These are phyloP conservation scores for Bungarus multicinctus DNA, from an alignment of 2,113 vertebrate genomes.

Conservation along the genomic window DNA sequence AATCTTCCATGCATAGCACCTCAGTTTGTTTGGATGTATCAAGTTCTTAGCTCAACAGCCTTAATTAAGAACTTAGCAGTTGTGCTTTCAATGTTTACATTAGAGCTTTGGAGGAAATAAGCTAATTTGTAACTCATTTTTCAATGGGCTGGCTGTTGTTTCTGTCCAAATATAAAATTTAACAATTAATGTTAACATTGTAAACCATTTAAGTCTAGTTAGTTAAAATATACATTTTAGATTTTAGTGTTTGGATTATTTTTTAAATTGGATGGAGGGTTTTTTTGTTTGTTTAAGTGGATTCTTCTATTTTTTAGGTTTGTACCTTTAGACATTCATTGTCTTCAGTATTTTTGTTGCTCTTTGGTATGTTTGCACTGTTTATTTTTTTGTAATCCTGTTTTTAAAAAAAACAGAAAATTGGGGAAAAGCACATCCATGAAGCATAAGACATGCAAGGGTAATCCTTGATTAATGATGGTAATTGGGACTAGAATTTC, in stretches of 20 bases:
- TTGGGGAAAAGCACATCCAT: not conserved
- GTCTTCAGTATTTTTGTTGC: not conserved
- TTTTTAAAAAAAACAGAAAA: not conserved
- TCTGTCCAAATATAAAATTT: not conserved
- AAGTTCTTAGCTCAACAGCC: not conserved
- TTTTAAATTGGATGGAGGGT: not conserved
- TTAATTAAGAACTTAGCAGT: not conserved
- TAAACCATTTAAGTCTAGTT: not conserved
- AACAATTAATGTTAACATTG: not conserved
- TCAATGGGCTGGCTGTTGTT: not conserved
- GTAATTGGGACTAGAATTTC: not conserved
- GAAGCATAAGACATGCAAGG: not conserved
- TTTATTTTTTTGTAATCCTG: not conserved
- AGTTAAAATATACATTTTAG: not conserved
- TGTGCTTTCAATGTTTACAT: not conserved
- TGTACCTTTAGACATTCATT: not conserved
- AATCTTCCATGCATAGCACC: not conserved
- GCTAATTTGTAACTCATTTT: not conserved
- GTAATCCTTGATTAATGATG: not conserved
- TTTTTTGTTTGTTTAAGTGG: not conserved
- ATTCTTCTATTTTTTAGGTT: not conserved
- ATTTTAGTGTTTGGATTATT: not conserved
- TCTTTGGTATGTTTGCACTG: not conserved
- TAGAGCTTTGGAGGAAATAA: not conserved
- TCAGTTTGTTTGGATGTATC: not conserved